A percentile compares a stretch with the other conserved stretches of the same genome.
These are phyloP conservation scores for Mantis religiosa DNA, from an alignment of 2,888 invertebrate genomes.

Conservation along the genomic window DNA sequence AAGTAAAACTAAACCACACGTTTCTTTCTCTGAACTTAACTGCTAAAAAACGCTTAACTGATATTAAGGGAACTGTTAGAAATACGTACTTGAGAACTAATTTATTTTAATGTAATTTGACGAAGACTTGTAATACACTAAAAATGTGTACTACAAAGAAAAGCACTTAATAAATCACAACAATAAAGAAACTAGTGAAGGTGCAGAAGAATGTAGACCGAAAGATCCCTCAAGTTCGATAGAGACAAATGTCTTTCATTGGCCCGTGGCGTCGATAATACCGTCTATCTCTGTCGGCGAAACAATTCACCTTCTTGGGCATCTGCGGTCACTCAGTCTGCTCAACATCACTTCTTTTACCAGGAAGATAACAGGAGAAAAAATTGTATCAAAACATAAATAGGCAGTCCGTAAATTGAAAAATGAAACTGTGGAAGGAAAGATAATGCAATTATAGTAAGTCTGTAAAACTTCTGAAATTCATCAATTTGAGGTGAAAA, in stretches of 20 bases:
- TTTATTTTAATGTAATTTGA: not conserved
- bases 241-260: slow-evolving; percentile 24
- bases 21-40: too few relatives aligned
- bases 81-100: not conserved
- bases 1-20: too few relatives aligned
- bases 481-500: too few relatives aligned
- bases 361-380: too few relatives aligned
- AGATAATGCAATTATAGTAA: too few relatives aligned
- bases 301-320: not conserved
- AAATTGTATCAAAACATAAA: too few relatives aligned
- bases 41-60: too few relatives aligned
- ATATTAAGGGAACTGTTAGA: too few relatives aligned
- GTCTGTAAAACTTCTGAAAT: too few relatives aligned
- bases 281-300: slow-evolving; percentile 20
- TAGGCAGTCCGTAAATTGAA: too few relatives aligned
- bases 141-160: not conserved
- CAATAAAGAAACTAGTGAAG: not conserved
- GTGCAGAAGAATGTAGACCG: not conserved
- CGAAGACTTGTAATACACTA: not conserved
- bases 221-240: slow-evolving; percentile 3
- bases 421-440: too few relatives aligned
- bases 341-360: not conserved
- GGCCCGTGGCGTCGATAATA: not conserved
- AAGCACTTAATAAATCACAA: not conserved
- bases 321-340: not conserved